Conservation (phyloP, 2,797 vertebrate genomes). For the Trachops cirrhosus region DNA sequence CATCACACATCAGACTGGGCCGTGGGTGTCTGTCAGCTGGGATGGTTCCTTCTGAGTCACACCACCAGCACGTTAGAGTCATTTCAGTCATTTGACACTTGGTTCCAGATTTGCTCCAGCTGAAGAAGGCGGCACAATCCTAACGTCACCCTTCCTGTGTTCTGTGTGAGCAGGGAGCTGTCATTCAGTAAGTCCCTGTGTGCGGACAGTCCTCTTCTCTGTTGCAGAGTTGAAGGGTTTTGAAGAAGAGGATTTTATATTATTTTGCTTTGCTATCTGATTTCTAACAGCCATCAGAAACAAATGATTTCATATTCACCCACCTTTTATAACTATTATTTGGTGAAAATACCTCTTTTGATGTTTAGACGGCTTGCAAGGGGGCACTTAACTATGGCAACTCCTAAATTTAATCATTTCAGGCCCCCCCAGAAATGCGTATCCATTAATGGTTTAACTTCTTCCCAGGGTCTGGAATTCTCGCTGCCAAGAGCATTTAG, state of each 20-base stretch:
- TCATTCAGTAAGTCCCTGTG: neutral
- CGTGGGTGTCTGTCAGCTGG: neutral
- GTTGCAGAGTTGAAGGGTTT: neutral
- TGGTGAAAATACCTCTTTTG: neutral
- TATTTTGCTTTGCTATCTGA: neutral
- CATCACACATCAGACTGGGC: too few species aligned
- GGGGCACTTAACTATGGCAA: neutral
- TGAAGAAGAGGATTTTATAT: neutral
- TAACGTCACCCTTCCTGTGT: neutral
- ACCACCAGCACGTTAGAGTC: neutral
- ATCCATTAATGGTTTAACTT: neutral
- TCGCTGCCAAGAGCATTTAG: neutral
- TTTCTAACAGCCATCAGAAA: neutral
- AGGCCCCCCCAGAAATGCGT: neutral
- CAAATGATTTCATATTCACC: neutral
- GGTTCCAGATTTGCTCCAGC: neutral
- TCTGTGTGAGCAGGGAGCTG: neutral
- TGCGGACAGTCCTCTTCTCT: neutral
- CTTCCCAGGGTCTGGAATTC: neutral
- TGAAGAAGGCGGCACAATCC: neutral
- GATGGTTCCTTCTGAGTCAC: neutral
- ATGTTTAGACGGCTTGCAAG: neutral
- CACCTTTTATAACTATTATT: neutral
- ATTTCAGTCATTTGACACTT: neutral
- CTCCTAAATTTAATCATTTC: neutral